Evolutionary conservation across 2,113 vertebrate species (phyloP).

Genomic region (Rhipidura dahli): DNA sequence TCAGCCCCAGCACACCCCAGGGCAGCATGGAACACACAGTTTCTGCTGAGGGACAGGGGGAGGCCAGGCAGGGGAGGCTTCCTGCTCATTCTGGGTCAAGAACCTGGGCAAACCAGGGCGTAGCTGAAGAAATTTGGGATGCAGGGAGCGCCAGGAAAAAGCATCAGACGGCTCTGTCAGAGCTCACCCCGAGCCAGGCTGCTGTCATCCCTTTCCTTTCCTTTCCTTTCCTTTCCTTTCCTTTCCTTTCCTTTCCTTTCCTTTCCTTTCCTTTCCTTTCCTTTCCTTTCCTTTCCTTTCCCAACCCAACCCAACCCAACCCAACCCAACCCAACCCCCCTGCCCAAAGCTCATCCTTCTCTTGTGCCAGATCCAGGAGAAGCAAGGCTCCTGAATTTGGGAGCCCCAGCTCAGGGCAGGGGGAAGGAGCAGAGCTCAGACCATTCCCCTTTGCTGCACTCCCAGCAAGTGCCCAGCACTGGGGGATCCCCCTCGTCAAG

Average conservation of each 20-base stretch:
- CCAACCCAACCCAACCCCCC: not conserved
- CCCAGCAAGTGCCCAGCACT: not conserved
- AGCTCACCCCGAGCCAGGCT: not conserved
- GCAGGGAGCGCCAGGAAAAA: not conserved
- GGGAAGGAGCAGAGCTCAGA: not conserved
- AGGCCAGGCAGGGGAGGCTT: not conserved
- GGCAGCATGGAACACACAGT: rapidly evolving
- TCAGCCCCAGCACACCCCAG: not conserved
- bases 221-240: no score
- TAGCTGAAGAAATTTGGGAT: not conserved
- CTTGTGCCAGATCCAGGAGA: not conserved
- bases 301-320: no score
- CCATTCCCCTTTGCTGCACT: constrained; percentile 18
- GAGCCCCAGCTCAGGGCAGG: not conserved
- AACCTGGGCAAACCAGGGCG: not conserved
- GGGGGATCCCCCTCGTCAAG: not conserved
- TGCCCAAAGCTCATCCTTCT: not conserved
- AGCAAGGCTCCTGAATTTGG: rapidly evolving
- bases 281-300: no score
- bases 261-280: no score
- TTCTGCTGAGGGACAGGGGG: not conserved
- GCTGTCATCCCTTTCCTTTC: not conserved
- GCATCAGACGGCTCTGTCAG: not conserved
- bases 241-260: no score
- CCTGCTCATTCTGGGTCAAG: not conserved